A percentile compares a stretch with the other conserved stretches of the same genome.
phyloP scores from a whole-genome alignment of 2,113 vertebrate species.

The Vulpes lagopus region DNA sequence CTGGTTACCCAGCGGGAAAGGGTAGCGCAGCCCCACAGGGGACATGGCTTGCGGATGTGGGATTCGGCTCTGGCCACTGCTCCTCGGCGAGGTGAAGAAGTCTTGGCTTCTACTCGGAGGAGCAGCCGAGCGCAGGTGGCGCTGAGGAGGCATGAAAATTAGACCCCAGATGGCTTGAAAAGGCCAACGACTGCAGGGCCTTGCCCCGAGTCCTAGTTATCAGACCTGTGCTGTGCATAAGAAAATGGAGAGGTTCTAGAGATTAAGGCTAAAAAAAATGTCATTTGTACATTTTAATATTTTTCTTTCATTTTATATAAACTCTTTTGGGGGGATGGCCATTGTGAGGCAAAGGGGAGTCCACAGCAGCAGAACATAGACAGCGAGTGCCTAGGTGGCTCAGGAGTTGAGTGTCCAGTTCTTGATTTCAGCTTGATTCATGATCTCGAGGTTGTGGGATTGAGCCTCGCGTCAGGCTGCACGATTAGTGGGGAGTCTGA shows the following conservation, averaged over 20 bases:
- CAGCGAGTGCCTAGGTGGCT: background rate
- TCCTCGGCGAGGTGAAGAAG: background rate
- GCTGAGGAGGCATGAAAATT: background rate
- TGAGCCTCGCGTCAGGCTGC: background rate
- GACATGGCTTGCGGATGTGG: background rate
- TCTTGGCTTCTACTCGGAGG: background rate
- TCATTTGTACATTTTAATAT: background rate
- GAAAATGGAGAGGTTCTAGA: background rate
- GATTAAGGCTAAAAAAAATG: background rate
- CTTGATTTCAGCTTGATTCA: background rate
- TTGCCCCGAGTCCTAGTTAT: background rate
- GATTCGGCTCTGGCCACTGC: background rate
- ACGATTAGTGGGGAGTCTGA: background rate
- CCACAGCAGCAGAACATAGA: background rate
- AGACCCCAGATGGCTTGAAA: background rate
- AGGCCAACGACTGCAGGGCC: background rate
- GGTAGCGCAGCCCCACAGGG: background rate
- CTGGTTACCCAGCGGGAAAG: background rate
- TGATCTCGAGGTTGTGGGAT: background rate
- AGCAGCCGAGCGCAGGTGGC: background rate
- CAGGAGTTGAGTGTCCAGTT: background rate
- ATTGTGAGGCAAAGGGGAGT: background rate
- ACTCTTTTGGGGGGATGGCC: background rate
- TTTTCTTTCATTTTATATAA: slow-evolving; percentile 45
- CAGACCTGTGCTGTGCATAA: background rate